Evolutionary conservation across 2,113 vertebrate genomes (phyloP).

Genomic region (Opisthocomus hoazin): DNA sequence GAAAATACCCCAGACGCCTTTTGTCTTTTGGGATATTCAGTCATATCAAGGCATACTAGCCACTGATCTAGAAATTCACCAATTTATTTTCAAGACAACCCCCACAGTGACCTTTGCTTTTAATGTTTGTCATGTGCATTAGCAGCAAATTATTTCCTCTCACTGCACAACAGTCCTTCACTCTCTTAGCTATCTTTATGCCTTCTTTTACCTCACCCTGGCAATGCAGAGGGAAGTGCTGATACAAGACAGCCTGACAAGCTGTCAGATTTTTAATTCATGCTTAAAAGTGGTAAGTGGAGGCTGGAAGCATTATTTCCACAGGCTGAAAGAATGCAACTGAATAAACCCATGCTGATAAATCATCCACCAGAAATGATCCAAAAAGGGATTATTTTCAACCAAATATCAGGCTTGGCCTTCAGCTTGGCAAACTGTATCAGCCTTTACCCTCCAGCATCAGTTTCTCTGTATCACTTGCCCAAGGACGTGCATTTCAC

Average conservation of each 20-base stretch:
- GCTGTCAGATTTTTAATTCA: conserved; percentile 33
- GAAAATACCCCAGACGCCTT: not conserved
- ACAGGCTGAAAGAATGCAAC: not conserved
- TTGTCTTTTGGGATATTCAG: not conserved
- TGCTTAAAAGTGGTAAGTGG: not conserved
- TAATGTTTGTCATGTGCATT: not conserved
- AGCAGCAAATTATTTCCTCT: conserved; percentile 15
- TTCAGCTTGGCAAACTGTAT: not conserved
- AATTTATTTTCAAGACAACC: not conserved
- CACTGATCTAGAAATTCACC: not conserved
- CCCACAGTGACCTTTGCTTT: not conserved
- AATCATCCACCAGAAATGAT: not conserved
- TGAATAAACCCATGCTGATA: not conserved
- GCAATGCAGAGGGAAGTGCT: not conserved
- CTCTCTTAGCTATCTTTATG: not conserved
- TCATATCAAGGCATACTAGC: not conserved
- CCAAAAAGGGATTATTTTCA: not conserved
- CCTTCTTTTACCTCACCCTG: not conserved
- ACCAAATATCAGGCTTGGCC: not conserved
- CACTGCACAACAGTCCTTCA: not conserved
- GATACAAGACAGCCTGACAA: not conserved
- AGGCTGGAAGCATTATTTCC: not conserved
- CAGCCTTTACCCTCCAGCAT: not conserved
- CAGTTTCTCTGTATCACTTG: not conserved
- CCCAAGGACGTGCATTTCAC: not conserved